These are phyloP conservation scores for Bombycilla garrulus DNA, from an alignment of 2,113 vertebrate species.

Conservation along the genomic window DNA sequence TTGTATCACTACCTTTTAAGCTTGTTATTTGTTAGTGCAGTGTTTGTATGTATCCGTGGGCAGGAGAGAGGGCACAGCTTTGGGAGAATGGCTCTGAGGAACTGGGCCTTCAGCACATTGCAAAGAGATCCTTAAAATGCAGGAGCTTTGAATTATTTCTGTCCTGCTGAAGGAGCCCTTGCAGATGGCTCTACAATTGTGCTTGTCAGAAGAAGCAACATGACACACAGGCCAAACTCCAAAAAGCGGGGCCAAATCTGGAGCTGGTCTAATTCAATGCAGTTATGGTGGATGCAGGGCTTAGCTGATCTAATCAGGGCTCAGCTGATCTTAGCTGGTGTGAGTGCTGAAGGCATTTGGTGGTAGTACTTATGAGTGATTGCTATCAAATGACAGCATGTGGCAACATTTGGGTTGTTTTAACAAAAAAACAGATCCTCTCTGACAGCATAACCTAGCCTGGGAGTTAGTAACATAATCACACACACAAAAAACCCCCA, in stretches of 20 bases:
- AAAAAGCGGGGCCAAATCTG: background rate
- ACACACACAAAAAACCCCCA: background rate
- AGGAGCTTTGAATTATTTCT: background rate
- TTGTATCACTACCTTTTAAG: background rate
- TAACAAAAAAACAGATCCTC: background rate
- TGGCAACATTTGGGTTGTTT: background rate
- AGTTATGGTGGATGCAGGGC: background rate
- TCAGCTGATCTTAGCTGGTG: background rate
- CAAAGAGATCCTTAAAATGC: background rate
- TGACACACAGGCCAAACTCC: background rate
- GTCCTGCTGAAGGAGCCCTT: background rate
- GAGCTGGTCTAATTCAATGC: background rate
- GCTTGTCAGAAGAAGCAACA: background rate
- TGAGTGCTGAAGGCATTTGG: background rate
- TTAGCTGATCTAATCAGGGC: background rate
- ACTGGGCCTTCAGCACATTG: rapidly evolving
- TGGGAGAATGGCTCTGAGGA: background rate
- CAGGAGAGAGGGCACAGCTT: background rate
- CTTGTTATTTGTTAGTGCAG: background rate
- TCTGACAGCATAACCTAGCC: background rate
- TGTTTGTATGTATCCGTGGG: background rate
- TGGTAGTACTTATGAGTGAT: background rate
- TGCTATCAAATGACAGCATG: background rate
- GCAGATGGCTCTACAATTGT: background rate
- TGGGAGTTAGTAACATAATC: background rate